These are phyloP conservation scores for Hucho hucho DNA, from an alignment of 2,113 vertebrate species.

Conservation along the genomic window DNA sequence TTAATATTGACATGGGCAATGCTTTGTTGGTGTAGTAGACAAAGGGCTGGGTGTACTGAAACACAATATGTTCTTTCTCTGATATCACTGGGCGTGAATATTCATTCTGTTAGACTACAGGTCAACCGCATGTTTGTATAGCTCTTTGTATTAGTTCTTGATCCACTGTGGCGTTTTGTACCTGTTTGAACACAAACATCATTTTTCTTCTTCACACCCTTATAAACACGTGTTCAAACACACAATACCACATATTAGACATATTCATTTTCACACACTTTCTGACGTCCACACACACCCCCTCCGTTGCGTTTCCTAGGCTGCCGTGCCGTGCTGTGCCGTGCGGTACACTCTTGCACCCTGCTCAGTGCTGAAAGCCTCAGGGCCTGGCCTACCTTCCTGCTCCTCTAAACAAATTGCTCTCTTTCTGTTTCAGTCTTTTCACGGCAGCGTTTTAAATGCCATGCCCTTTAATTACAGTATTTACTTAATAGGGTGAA, in stretches of 20 bases:
- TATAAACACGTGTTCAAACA: neutral
- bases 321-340: slow-evolving; percentile 20
- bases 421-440: slow-evolving; percentile 61
- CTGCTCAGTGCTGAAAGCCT: slow-evolving; percentile 60
- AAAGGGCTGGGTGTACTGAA: slow-evolving; percentile 34
- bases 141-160: slow-evolving; percentile 3
- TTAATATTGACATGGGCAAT: slow-evolving; percentile 18
- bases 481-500: slow-evolving; percentile 76
- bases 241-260: too few species aligned
- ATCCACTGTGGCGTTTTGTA: slow-evolving; percentile 12
- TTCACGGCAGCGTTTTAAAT: slow-evolving; percentile 69
- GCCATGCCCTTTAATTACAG: slow-evolving; percentile 73
- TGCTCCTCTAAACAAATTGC: slow-evolving; percentile 76
- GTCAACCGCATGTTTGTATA: slow-evolving; percentile 25
- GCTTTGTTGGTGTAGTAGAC: slow-evolving; percentile 28
- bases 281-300: slow-evolving; percentile 39
- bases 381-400: slow-evolving; percentile 62
- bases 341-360: slow-evolving; percentile 37
- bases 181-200: slow-evolving; percentile 52
- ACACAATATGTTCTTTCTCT: slow-evolving; percentile 7
- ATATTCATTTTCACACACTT: slow-evolving; percentile 26
- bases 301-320: slow-evolving; percentile 12
- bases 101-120: slow-evolving; percentile 39
- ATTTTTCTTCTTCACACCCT: slow-evolving; percentile 1
- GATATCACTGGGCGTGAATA: slow-evolving; percentile 20